Evolutionary conservation across 2,888 invertebrate species (phyloP).

Genomic region (Eulithis testata): DNA sequence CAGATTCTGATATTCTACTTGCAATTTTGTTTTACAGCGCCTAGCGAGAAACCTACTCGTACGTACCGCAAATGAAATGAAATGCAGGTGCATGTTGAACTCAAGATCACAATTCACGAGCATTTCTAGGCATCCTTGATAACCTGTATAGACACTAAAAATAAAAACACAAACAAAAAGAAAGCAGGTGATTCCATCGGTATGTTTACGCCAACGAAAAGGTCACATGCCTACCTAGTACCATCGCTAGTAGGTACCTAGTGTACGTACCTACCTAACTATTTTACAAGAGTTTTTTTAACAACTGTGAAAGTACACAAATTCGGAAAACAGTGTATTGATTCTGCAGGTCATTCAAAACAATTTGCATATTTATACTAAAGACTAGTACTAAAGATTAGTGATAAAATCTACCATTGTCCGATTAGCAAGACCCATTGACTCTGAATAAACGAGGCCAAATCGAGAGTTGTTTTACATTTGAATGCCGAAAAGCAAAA

Average conservation of each 20-base stretch:
- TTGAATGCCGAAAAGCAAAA: conserved; percentile 61
- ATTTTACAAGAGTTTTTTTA: neutral
- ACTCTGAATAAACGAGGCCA: conserved; percentile 59
- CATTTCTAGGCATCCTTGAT: conserved; percentile 27
- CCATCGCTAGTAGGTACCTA: no score
- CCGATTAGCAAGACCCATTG: conserved; percentile 57
- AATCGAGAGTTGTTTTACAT: conserved; percentile 65
- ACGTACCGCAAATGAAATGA: neutral
- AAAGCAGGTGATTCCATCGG: conserved; percentile 17
- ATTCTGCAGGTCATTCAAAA: conserved; percentile 27
- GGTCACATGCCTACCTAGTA: neutral
- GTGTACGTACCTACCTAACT: neutral
- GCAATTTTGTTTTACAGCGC: neutral
- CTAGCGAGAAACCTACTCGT: no score
- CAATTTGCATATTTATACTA: conserved; percentile 43
- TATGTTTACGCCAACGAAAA: conserved; percentile 8
- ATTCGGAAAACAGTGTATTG: conserved; percentile 4
- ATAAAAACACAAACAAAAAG: conserved; percentile 11
- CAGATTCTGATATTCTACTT: neutral
- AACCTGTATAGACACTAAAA: neutral
- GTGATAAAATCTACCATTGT: conserved; percentile 61
- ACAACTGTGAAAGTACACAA: neutral
- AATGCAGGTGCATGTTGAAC: conserved; percentile 51
- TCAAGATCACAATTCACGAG: conserved; percentile 26
- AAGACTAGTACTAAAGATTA: conserved; percentile 48